Base-by-base conservation (phyloP, 2,888 invertebrate species). In the Clusia tigrina region DNA sequence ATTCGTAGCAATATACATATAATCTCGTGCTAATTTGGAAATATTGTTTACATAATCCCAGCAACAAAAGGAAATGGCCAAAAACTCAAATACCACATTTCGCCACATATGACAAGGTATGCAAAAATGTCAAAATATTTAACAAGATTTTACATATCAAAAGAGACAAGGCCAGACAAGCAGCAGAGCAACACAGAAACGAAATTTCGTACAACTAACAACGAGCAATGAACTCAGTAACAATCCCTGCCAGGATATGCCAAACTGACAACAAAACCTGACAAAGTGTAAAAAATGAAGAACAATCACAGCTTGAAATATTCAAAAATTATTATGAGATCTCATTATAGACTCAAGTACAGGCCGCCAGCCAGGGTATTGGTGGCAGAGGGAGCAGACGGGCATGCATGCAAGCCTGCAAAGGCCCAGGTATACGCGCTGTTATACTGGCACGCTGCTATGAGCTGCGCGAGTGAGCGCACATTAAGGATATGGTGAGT, bases 241-340 rank as follows among this genome's bases (percentile, higher is more conserved):
- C 3, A 48, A 20, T 48, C 6, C n/a, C 48, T n/a, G 20, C 20
- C 48, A 48, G 22, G 20, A 48, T 48, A 22, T 48, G 48, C 20
- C 48, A 48, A 42, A 48, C 48, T 48, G 48, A 48, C 48, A 48
- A 42, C 15, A 5, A 2, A 48, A 53, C 46, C 64, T 58, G 66
- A 62, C 64, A 64, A 64, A 52, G 62, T 64, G 62, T 60, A 64
- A 62, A 62, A 46, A 62, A 62, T 64, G 60, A 60, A 58, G 62
- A 52, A 57, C 64, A 57, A 60, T 62, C 64, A 54, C 64, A 60
- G 66, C 64, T 18, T 67, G 64, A 67, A 64, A 64, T 62, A 64
- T 64, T 64, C 60, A 67, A 62, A 64, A 67, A 64, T 64, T 67
- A 64, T 67, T 67, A 67, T 55, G 60, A 64, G 58, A 62, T 60